A percentile compares a stretch with the other conserved stretches of the same genome.
Evolutionary conservation across 2,113 vertebrate genomes (phyloP).

Genomic region (Mirza zaza): DNA sequence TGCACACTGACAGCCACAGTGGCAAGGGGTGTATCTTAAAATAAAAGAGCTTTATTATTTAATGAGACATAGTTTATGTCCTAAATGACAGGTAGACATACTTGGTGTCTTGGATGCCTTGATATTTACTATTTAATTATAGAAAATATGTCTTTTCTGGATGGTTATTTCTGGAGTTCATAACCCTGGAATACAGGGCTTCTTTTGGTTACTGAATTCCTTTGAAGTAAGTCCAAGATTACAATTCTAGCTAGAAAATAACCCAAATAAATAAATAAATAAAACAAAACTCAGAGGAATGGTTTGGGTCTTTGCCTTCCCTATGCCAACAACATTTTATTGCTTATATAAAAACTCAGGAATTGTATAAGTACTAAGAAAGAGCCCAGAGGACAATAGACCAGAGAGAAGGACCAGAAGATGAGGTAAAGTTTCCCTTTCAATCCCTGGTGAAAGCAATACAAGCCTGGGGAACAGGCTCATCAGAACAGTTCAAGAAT

Average conservation of each 20-base stretch:
- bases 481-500: background rate
- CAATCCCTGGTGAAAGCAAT: background rate
- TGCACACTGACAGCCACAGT: background rate
- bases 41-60: background rate
- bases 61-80: background rate
- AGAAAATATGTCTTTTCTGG: background rate
- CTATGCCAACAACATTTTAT: slow-evolving; percentile 19
- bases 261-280: background rate
- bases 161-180: background rate
- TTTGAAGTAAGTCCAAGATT: slow-evolving; percentile 9
- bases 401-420: background rate
- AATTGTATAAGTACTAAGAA: slow-evolving; percentile 32
- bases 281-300: background rate
- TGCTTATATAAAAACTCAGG: slow-evolving; percentile 29
- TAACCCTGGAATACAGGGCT: background rate
- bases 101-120: background rate
- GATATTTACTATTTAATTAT: background rate
- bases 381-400: background rate
- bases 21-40: background rate
- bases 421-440: background rate
- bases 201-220: background rate
- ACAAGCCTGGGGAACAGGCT: background rate
- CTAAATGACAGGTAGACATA: background rate
- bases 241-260: background rate
- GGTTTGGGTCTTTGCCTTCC: background rate